Conservation (phyloP, 2,797 vertebrate species). For the Argya squamiceps region DNA sequence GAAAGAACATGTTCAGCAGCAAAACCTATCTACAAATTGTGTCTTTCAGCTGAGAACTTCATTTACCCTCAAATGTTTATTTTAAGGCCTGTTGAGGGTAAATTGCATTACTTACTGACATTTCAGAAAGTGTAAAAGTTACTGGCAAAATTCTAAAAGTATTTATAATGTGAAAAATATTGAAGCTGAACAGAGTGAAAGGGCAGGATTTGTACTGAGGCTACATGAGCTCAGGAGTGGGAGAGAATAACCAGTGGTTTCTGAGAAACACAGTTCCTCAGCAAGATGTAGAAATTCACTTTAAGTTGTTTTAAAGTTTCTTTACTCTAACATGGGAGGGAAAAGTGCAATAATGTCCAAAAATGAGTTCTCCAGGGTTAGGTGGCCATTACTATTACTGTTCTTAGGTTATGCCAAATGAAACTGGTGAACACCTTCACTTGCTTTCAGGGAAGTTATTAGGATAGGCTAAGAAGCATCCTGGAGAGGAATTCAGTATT, state of each 20-base stretch:
- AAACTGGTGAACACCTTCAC: neutral
- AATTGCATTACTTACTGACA: neutral
- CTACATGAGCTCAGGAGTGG: neutral
- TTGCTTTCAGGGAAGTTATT: neutral
- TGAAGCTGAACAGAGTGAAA: neutral
- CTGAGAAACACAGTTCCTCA: neutral
- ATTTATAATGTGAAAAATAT: neutral
- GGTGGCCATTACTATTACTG: neutral
- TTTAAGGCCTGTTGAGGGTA: neutral
- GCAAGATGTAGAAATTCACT: neutral
- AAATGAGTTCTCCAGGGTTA: neutral
- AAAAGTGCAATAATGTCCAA: neutral
- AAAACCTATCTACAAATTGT: neutral
- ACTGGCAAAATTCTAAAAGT: neutral
- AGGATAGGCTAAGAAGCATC: too few relatives aligned
- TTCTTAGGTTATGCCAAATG: neutral
- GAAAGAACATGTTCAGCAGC: neutral
- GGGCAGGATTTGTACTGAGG: neutral
- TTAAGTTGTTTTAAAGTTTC: neutral
- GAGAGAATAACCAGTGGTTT: neutral
- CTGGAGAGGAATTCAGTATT: neutral
- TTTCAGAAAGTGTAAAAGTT: neutral
- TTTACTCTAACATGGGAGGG: neutral
- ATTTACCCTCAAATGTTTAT: neutral
- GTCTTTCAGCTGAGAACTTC: neutral